Evolutionary conservation across 2,888 invertebrate species (phyloP).

Genomic region (Trissolcus brochymenae): DNA sequence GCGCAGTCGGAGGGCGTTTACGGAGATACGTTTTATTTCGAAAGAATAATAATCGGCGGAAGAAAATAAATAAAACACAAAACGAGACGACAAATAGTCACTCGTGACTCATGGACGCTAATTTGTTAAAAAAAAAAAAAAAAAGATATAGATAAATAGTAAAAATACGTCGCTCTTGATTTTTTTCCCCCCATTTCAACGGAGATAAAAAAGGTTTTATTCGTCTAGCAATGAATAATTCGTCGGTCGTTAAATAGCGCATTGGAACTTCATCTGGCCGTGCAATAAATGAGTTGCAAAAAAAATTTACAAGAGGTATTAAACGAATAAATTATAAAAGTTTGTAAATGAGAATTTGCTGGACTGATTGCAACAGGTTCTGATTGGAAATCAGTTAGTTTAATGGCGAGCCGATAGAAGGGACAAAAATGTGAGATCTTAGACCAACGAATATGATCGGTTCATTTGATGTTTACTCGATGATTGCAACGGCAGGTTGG

Average conservation of each 20-base stretch:
- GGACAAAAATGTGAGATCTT: no score
- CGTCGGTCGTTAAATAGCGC: no score
- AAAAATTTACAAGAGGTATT: no score
- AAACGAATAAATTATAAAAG: no score
- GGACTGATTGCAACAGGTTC: no score
- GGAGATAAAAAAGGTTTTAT: background rate
- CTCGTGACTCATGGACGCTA: background rate
- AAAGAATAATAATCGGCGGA: conserved; percentile 43
- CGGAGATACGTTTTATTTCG: conserved; percentile 64
- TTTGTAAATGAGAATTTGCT: no score
- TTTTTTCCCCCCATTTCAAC: background rate
- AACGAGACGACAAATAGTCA: conserved; percentile 7
- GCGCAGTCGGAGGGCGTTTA: conserved; percentile 65
- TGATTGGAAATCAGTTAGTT: no score
- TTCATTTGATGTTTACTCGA: conserved; percentile 12
- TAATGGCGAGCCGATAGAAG: no score
- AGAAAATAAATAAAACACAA: conserved; percentile 31
- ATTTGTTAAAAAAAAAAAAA: background rate
- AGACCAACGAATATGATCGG: no score
- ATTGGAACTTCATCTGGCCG: no score
- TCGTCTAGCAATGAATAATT: conserved; percentile 19
- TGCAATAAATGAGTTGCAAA: no score
- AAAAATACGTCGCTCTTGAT: no score
- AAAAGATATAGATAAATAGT: background rate
- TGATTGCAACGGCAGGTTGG: conserved; percentile 14